phyloP scores from a whole-genome alignment of 2,113 vertebrate species.

The Actenoides hombroni region DNA sequence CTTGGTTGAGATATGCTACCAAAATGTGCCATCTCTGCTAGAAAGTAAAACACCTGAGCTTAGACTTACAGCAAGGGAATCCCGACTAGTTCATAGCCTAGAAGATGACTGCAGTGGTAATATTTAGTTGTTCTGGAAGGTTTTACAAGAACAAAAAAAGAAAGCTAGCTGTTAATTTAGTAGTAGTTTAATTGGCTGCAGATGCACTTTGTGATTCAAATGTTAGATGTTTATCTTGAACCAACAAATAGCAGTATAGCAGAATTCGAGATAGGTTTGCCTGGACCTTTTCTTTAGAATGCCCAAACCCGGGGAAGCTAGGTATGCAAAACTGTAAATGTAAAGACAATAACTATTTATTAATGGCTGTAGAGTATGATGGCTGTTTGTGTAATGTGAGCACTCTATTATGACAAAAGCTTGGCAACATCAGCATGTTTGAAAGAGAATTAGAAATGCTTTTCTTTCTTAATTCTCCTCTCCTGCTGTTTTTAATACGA shows the following conservation, averaged over 20 bases:
- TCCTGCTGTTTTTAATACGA: slow-evolving; percentile 82
- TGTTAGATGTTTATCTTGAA: slow-evolving; percentile 43
- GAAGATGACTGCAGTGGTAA: neutral
- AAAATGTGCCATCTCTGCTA: neutral
- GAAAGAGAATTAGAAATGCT: slow-evolving; percentile 82
- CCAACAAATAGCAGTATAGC: slow-evolving; percentile 27
- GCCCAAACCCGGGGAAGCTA: slow-evolving; percentile 47
- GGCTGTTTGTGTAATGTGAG: slow-evolving; percentile 74
- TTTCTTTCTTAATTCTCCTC: slow-evolving; percentile 81
- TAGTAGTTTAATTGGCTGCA: slow-evolving; percentile 57
- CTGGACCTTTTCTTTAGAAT: slow-evolving; percentile 62
- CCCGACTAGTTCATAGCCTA: neutral
- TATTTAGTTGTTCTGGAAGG: neutral
- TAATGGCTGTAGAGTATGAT: slow-evolving; percentile 67
- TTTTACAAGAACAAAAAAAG: slow-evolving; percentile 36
- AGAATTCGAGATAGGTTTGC: slow-evolving; percentile 56
- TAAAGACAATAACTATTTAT: slow-evolving; percentile 75
- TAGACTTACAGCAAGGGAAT: neutral
- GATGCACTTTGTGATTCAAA: slow-evolving; percentile 56
- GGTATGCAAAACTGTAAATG: slow-evolving; percentile 63
- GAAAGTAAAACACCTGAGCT: neutral
- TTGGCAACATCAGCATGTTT: slow-evolving; percentile 76
- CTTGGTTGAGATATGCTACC: neutral
- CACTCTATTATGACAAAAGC: slow-evolving; percentile 76
- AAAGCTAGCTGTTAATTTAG: slow-evolving; percentile 63